phyloP scores from a whole-genome alignment of 2,797 vertebrate genomes.

The Myotis pilosus region DNA sequence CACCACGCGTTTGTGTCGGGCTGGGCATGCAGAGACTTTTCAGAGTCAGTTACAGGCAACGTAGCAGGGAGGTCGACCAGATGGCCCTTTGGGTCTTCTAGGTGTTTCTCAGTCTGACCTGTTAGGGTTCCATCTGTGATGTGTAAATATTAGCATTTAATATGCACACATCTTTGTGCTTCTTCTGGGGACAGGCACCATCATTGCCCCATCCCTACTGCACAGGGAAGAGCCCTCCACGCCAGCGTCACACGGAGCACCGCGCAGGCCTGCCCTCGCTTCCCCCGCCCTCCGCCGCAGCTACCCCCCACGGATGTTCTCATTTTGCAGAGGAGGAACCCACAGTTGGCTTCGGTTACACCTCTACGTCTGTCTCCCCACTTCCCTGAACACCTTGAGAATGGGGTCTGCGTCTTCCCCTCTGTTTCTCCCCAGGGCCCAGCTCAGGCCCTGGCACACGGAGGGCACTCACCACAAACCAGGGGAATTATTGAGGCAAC shows the following conservation, averaged over 20 bases:
- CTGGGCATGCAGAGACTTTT: neutral
- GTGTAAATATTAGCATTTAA: neutral
- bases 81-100: neutral
- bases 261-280: rapidly evolving
- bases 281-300: rapidly evolving
- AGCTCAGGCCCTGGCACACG: neutral
- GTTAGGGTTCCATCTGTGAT: rapidly evolving
- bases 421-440: neutral
- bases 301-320: rapidly evolving
- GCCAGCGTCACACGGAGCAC: rapidly evolving
- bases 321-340: neutral
- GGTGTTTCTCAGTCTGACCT: rapidly evolving
- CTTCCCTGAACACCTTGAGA: neutral
- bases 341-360: rapidly evolving
- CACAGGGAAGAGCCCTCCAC: rapidly evolving
- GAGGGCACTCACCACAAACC: rapidly evolving
- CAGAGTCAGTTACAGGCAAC: rapidly evolving
- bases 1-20: too few species aligned
- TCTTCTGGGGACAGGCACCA: neutral
- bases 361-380: rapidly evolving
- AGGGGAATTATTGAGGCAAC: neutral
- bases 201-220: too few species aligned
- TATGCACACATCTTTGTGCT: neutral
- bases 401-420: neutral
- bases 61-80: neutral